Evolutionary conservation across 2,797 vertebrate species (phyloP).

Genomic region (Siniperca obscura): DNA sequence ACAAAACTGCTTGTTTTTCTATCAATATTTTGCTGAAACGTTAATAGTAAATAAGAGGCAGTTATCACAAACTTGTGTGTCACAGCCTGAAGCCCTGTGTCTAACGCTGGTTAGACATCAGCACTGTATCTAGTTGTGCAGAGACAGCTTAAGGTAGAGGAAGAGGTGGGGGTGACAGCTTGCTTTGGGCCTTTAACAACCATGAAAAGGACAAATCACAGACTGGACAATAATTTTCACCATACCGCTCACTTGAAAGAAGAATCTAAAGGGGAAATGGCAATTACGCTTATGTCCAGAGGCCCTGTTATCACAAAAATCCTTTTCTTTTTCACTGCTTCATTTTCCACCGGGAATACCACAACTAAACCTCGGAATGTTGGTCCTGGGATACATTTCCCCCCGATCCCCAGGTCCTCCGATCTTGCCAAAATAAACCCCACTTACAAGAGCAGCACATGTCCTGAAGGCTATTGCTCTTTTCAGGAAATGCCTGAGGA

Average conservation of each 20-base stretch:
- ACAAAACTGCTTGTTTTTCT: neutral
- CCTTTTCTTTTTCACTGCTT: conserved; percentile 74
- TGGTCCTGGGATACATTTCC: conserved; percentile 66
- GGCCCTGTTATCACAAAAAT: conserved; percentile 70
- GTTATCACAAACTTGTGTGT: conserved; percentile 18
- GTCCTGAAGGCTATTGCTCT: conserved; percentile 76
- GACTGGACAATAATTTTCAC: conserved; percentile 74
- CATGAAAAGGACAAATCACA: conserved; percentile 72
- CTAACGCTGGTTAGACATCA: conserved; percentile 39
- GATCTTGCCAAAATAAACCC: conserved; percentile 85
- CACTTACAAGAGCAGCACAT: conserved; percentile 81
- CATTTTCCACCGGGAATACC: conserved; percentile 79
- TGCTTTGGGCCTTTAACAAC: conserved; percentile 52
- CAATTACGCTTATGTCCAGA: conserved; percentile 71
- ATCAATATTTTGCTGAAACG: neutral
- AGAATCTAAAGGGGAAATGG: conserved; percentile 60
- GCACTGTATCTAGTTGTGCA: conserved; percentile 51
- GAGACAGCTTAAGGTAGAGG: conserved; percentile 55
- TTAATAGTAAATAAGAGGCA: neutral
- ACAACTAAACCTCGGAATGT: conserved; percentile 84
- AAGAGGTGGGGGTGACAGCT: conserved; percentile 44
- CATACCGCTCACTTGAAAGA: conserved; percentile 70
- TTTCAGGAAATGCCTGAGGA: conserved; percentile 86
- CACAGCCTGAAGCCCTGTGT: conserved; percentile 7
- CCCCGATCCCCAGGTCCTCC: conserved; percentile 47